Base-by-base conservation (phyloP, 2,113 vertebrate species). In the Nyctibius bracteatus region DNA sequence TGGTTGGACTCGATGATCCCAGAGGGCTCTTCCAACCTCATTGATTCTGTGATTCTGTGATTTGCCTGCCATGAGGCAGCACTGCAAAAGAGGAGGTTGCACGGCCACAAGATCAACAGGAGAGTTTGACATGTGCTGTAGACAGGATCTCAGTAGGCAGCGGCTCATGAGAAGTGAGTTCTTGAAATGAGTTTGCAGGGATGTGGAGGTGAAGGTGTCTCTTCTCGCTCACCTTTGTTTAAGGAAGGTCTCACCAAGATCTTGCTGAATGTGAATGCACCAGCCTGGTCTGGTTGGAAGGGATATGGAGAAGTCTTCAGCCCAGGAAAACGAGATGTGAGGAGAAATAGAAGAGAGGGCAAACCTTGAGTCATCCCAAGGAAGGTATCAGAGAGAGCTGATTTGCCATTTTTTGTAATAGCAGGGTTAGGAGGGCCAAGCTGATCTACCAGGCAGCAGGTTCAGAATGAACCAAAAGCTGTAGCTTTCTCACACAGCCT, bases 31-130 rank as follows among this genome's bases (percentile, higher is more conserved):
- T n/a, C n/a, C n/a, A n/a, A n/a, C n/a, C n/a, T n/a, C n/a, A n/a
- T n/a, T n/a, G n/a, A n/a, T n/a, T n/a, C n/a, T n/a, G n/a, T n/a
- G n/a, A n/a, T n/a, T n/a, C n/a, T n/a, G 1, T 22, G 41, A 7
- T 51, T 30, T 63, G 17, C 25, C 24, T n/a, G 7, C 24, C 30
- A 2, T 4, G 1, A 44, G 54, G n/a, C 33, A 52, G 37, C 2
- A 2, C 47, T 61, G 11, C 2, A 1, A 12, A 33, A 33, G 21
- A 20, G 30, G 21, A 17, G 68, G 37, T 13, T 41, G 33, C 33
- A 9, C 0, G 3, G 6, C 20, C 4, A 4, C 23, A 30, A 17
- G 37, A 5, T 37, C 55, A 19, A 1, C 1, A 0, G 28, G 49
- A 44, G 39, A 24, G 20, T 35, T 39, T 51, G 65, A 14, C 24